phyloP scores from a whole-genome alignment of 2,888 invertebrate genomes.

The Elegia similella region DNA sequence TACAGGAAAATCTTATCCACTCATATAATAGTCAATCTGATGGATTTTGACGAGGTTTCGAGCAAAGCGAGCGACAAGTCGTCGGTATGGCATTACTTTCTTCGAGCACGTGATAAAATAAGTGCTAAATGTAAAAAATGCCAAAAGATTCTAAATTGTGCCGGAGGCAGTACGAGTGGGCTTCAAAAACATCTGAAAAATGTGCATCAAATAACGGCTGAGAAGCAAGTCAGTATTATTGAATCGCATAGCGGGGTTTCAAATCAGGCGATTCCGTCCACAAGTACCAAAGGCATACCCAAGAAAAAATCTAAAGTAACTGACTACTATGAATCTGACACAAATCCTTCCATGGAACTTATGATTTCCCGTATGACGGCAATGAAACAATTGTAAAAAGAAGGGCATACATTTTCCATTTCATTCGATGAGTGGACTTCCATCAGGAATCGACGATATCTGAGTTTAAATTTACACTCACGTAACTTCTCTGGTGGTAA shows the following conservation, averaged over 20 bases:
- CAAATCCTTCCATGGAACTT: slow-evolving; percentile 12
- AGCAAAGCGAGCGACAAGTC: background rate
- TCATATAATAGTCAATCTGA: background rate
- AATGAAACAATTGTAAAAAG: background rate
- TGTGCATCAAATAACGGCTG: slow-evolving; percentile 7
- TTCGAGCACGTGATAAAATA: slow-evolving; percentile 10
- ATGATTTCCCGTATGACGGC: slow-evolving; percentile 16
- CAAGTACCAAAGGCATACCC: background rate
- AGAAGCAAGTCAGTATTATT: slow-evolving; percentile 1
- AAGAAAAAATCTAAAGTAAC: slow-evolving; percentile 12
- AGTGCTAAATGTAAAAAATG: slow-evolving; percentile 19
- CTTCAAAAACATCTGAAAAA: slow-evolving; percentile 16
- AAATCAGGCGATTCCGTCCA: background rate
- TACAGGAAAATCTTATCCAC: background rate
- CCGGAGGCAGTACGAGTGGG: slow-evolving; percentile 10
- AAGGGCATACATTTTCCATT: background rate
- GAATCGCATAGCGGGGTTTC: slow-evolving; percentile 1
- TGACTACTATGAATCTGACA: slow-evolving; percentile 5
- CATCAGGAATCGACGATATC: background rate
- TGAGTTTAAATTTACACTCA: slow-evolving; percentile 10
- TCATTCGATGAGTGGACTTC: slow-evolving; percentile 14
- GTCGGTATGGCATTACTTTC: slow-evolving; percentile 10
- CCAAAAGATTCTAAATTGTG: slow-evolving; percentile 11
- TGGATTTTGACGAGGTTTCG: background rate
- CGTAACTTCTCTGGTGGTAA: background rate